phyloP scores from a whole-genome alignment of 2,888 invertebrate genomes.

The Brachypterus glaber region DNA sequence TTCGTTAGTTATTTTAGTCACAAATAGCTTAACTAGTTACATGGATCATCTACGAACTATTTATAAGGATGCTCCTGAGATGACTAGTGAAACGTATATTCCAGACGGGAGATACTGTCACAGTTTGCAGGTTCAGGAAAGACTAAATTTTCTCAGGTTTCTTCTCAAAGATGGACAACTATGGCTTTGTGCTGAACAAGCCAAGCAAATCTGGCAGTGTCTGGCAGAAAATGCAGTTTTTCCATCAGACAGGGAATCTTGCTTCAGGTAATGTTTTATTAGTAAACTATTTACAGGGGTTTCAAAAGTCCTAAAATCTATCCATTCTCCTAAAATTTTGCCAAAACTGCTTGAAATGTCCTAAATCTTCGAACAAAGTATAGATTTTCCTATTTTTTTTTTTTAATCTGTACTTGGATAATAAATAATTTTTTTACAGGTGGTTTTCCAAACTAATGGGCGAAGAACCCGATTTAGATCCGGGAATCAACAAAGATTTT shows the following conservation, averaged over 20 bases:
- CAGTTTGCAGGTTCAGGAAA: slow-evolving; percentile 84
- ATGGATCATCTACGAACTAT: slow-evolving; percentile 75
- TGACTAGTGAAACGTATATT: slow-evolving; percentile 68
- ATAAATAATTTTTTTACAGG: too few relatives aligned
- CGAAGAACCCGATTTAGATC: slow-evolving; percentile 93
- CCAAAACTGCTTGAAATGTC: too few relatives aligned
- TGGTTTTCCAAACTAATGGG: slow-evolving; percentile 98
- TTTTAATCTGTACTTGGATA: too few relatives aligned
- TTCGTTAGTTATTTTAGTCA: slow-evolving; percentile 85
- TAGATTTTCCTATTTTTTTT: too few relatives aligned
- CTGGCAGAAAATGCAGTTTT: slow-evolving; percentile 90
- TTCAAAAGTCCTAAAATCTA: too few relatives aligned
- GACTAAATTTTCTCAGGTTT: slow-evolving; percentile 82
- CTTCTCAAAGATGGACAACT: slow-evolving; percentile 90
- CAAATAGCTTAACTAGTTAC: slow-evolving; percentile 82
- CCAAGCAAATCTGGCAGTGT: slow-evolving; percentile 94
- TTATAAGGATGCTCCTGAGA: slow-evolving; percentile 59
- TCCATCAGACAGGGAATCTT: slow-evolving; percentile 86
- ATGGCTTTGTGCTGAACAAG: slow-evolving; percentile 95
- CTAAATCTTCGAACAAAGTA: too few relatives aligned
- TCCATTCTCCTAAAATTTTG: too few relatives aligned
- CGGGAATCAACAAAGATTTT: slow-evolving; percentile 90
- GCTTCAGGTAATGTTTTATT: too few relatives aligned
- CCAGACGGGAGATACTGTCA: slow-evolving; percentile 89
- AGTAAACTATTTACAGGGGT: too few relatives aligned